Base-by-base conservation (phyloP, 2,888 invertebrate species). In the Phaedon cochleariae region DNA sequence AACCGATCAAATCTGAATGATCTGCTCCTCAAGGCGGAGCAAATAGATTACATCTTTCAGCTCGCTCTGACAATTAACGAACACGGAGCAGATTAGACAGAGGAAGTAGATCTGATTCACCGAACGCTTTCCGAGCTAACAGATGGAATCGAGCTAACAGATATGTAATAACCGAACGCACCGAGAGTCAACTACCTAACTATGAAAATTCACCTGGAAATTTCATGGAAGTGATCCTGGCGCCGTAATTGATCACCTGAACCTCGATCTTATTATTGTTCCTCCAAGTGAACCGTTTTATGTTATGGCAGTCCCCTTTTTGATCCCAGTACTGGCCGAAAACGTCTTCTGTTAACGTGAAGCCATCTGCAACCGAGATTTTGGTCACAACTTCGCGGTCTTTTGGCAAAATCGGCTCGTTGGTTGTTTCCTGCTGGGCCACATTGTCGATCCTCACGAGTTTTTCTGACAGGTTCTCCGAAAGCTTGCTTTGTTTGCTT, bases 191-290 rank as follows among this genome's bases (percentile, higher is more conserved):
- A n/a, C n/a, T n/a, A n/a, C n/a, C n/a, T n/a, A n/a, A n/a, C n/a
- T n/a, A n/a, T n/a, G n/a, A n/a, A n/a, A n/a, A n/a, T n/a, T n/a
- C n/a, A n/a, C 95, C 92, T 0, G 94, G 94, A 0, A 90, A 88
- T 78, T 88, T 88, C 7, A 97, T 87, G 4, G 90, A 86, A 0
- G 90, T 91, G 54, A 97, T 89, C 10, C 93, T 91, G 0, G 95
- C 96, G n/a, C 96, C 96, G 74, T 92, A 93, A 20, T 90, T 90
- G 61, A 95, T 89, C 1, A 94, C 85, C 83, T 88, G 87, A 0
- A 92, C 89, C 64, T 84, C 85, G 83, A 92, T 87, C 62, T 87
- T 86, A 74, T 89, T 89, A 64, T 85, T 85, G 69, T 92, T 93
- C 61, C 82, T 86, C 85, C 93, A 87, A 0, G 91, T 92, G 77